Percentiles rank a stretch among this genome's conserved stretches.
phyloP scores from a whole-genome alignment of 2,888 invertebrate genomes.

The Eulithis testata region DNA sequence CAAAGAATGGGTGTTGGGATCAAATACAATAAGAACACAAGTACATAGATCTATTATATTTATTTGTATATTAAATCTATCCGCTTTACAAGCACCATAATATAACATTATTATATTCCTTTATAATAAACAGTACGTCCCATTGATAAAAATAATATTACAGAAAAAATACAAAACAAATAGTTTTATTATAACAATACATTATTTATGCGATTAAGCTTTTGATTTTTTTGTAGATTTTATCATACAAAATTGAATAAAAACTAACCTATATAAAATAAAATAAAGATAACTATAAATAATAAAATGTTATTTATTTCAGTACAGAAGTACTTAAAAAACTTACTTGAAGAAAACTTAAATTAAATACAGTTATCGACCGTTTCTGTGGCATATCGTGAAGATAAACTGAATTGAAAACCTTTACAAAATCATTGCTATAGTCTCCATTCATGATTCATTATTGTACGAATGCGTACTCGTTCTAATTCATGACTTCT shows the following conservation, averaged over 20 bases:
- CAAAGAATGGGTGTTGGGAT: neutral
- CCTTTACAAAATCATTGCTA: too few species aligned
- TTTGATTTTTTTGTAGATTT: neutral
- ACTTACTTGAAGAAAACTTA: too few species aligned
- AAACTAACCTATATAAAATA: constrained; percentile 6
- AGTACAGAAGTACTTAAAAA: too few species aligned
- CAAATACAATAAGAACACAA: constrained; percentile 26
- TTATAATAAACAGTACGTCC: constrained; percentile 63
- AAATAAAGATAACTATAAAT: neutral
- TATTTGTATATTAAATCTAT: constrained; percentile 62
- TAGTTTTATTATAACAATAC: constrained; percentile 8
- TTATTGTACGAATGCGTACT: too few species aligned
- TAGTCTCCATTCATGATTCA: too few species aligned
- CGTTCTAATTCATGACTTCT: too few species aligned
- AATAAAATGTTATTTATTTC: too few species aligned
- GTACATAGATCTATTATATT: constrained; percentile 41
- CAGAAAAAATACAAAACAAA: constrained; percentile 20
- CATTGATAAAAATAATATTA: constrained; percentile 19
- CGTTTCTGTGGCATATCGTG: constrained; percentile 1
- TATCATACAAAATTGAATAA: constrained; percentile 8
- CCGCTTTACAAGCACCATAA: constrained; percentile 76
- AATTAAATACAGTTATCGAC: neutral
- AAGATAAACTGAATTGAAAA: neutral
- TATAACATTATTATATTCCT: constrained; percentile 67
- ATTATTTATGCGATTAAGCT: constrained; percentile 11